phyloP scores from a whole-genome alignment of 2,113 vertebrate species.

The Salvator merianae region DNA sequence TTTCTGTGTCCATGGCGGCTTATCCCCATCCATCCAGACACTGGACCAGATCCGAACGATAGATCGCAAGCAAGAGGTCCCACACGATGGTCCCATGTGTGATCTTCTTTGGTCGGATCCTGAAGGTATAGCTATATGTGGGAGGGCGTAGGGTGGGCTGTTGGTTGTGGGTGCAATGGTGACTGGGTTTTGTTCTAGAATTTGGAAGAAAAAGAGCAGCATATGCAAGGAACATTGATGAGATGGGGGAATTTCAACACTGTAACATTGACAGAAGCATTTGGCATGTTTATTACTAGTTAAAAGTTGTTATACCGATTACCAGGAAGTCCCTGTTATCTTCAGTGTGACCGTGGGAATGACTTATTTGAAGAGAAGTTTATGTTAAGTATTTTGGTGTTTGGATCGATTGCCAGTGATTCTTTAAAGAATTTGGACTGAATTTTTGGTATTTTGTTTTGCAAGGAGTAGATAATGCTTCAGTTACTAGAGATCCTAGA shows the following conservation, averaged over 20 bases:
- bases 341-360: background rate
- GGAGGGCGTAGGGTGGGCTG: too few relatives aligned
- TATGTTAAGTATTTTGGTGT: background rate
- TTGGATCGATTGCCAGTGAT: background rate
- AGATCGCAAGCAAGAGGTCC: constrained; percentile 95
- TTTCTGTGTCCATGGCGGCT: constrained; percentile 91
- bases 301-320: background rate
- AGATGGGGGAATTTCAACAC: too few relatives aligned
- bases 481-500: too few relatives aligned
- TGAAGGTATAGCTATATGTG: constrained; percentile 78
- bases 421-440: background rate
- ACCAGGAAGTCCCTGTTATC: background rate
- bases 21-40: constrained; percentile 95
- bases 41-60: constrained; percentile 96
- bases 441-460: background rate
- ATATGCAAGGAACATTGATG: background rate
- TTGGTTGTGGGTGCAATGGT: background rate
- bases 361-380: background rate
- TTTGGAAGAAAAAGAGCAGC: background rate
- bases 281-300: background rate
- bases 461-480: background rate
- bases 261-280: background rate
- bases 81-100: constrained; percentile 95
- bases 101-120: constrained; percentile 95
- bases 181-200: background rate